Evolutionary conservation across 2,113 vertebrate species (phyloP).

Genomic region (Mystacornis crossleyi): DNA sequence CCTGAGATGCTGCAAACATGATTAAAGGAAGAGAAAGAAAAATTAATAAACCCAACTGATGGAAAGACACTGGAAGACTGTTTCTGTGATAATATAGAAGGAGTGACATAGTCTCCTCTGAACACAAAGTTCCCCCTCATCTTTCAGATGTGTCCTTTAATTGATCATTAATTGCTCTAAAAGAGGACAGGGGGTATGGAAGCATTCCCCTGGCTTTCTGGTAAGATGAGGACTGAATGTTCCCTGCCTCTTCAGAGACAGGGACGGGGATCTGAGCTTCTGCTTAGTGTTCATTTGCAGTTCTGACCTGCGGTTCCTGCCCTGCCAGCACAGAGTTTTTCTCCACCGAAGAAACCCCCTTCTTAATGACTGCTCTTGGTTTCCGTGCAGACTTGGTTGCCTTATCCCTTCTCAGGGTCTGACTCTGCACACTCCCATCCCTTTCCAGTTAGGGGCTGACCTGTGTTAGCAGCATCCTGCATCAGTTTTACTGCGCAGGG

Average conservation of each 20-base stretch:
- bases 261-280: neutral
- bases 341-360: neutral
- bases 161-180: neutral
- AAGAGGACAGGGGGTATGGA: neutral
- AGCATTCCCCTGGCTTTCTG: neutral
- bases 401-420: neutral
- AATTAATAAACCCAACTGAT: neutral
- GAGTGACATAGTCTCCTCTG: neutral
- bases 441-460: neutral
- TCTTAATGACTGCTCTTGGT: neutral
- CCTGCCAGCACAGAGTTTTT: neutral
- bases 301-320: neutral
- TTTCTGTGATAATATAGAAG: neutral
- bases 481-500: fast-evolving
- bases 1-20: neutral
- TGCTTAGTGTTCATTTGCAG: neutral
- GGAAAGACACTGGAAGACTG: neutral
- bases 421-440: neutral
- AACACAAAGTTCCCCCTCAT: neutral
- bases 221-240: neutral
- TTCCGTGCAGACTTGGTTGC: neutral
- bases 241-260: neutral
- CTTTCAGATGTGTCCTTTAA: neutral
- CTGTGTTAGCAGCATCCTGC: neutral
- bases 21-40: neutral